Percentiles rank a stretch among this genome's conserved stretches.
These are phyloP conservation scores for Eretmocerus hayati DNA, from an alignment of 2,888 invertebrate species.

Conservation along the genomic window DNA sequence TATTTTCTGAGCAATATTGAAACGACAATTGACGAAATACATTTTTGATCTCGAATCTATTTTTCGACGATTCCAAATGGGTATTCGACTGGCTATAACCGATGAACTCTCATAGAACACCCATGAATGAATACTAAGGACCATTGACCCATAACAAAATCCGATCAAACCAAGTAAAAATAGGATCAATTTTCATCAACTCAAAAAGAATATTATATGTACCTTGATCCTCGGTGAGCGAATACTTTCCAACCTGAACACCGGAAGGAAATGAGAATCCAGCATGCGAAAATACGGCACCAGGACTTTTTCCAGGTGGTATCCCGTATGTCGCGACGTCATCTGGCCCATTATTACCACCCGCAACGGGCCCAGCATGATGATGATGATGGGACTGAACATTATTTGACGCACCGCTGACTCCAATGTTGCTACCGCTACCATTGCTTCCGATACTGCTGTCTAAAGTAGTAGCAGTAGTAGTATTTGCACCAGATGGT, in stretches of 20 bases:
- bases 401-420: background rate
- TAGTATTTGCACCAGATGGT: conserved; percentile 21
- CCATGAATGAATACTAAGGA: too few relatives aligned
- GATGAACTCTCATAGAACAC: too few relatives aligned
- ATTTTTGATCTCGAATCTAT: too few relatives aligned
- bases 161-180: too few relatives aligned
- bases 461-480: too few relatives aligned
- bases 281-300: conserved; percentile 59
- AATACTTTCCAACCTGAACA: conserved; percentile 43
- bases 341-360: conserved; percentile 3
- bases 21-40: too few relatives aligned
- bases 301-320: conserved; percentile 58
- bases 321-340: conserved; percentile 48
- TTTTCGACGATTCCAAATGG: too few relatives aligned
- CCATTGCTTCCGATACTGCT: conserved; percentile 6
- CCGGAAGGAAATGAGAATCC: conserved; percentile 69
- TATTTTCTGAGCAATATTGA: too few relatives aligned
- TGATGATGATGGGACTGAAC: background rate
- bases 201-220: too few relatives aligned
- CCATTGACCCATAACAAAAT: too few relatives aligned
- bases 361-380: background rate
- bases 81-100: too few relatives aligned
- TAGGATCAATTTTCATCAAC: too few relatives aligned
- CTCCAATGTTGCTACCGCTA: conserved; percentile 26
- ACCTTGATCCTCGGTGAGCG: conserved; percentile 53